Evolutionary conservation across 92 coral and sea anemone species (phyloP).

Genomic region (Blastomussa wellsi): DNA sequence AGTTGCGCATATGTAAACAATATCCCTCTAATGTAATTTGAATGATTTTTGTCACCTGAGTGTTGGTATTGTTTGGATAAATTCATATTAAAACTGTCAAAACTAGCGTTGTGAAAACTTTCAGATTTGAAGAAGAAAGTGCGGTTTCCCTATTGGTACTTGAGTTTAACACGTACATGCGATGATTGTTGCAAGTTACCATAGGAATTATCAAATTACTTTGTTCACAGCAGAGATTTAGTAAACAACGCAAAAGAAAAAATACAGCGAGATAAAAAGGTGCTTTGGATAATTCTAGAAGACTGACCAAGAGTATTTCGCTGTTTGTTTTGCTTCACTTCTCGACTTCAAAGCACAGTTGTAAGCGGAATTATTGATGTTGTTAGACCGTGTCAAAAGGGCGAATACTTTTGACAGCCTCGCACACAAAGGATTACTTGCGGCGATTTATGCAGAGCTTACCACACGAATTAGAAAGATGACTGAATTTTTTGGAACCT

Average conservation of each 20-base stretch:
- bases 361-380: background rate
- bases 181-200: background rate
- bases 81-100: too few relatives aligned
- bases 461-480: background rate
- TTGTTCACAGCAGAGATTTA: background rate
- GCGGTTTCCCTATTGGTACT: background rate
- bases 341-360: background rate
- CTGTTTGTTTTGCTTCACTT: constrained; percentile 2
- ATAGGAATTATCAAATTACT: background rate
- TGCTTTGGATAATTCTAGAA: background rate
- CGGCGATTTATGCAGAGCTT: background rate
- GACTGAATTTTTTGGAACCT: background rate
- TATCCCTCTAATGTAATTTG: background rate
- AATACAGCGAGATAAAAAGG: background rate
- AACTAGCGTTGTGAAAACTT: background rate
- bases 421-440: constrained; percentile 2
- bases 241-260: background rate
- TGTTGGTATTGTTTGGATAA: background rate
- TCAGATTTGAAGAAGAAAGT: background rate
- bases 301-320: constrained; percentile 2
- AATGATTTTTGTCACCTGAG: background rate
- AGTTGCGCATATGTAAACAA: background rate
- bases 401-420: constrained; percentile 5
- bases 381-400: background rate
- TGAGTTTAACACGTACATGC: background rate